Evolutionary conservation across 1,140 invertebrate species (phyloP).

Genomic region (Drosophila novamexicana): DNA sequence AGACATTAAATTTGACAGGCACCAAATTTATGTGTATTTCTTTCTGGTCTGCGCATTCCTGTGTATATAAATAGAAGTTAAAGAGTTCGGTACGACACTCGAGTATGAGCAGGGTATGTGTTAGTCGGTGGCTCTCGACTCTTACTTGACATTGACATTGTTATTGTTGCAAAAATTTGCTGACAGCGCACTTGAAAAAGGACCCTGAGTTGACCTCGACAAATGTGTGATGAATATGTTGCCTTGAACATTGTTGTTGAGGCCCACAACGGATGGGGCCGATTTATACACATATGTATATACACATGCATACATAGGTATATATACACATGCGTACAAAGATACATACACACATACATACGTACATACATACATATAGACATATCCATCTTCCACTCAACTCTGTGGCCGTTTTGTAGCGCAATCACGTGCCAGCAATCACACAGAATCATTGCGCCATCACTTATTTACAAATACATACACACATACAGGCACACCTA

Average conservation of each 20-base stretch:
- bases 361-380: background rate
- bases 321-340: background rate
- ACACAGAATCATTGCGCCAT: conserved; percentile 77
- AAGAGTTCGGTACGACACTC: too few relatives aligned
- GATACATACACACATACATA: background rate
- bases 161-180: conserved; percentile 17
- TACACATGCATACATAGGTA: background rate
- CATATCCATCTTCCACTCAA: conserved; percentile 18
- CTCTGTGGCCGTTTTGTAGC: conserved; percentile 57
- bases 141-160: background rate
- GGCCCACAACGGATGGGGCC: background rate
- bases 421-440: conserved; percentile 70
- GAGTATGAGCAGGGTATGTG: background rate
- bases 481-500: background rate
- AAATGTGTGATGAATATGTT: conserved; percentile 38
- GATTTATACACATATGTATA: too few relatives aligned
- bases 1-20: too few relatives aligned
- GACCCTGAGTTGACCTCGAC: background rate
- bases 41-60: too few relatives aligned
- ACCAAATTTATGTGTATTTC: too few relatives aligned
- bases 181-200: conserved; percentile 21
- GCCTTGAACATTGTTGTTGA: conserved; percentile 30
- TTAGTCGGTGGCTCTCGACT: background rate
- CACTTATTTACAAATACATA: conserved; percentile 63
- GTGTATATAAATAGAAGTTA: too few relatives aligned